A percentile compares a stretch with the other conserved stretches of the same genome.
Evolutionary conservation across 2,888 invertebrate species (phyloP).

Genomic region (Sinotaia quadrata): DNA sequence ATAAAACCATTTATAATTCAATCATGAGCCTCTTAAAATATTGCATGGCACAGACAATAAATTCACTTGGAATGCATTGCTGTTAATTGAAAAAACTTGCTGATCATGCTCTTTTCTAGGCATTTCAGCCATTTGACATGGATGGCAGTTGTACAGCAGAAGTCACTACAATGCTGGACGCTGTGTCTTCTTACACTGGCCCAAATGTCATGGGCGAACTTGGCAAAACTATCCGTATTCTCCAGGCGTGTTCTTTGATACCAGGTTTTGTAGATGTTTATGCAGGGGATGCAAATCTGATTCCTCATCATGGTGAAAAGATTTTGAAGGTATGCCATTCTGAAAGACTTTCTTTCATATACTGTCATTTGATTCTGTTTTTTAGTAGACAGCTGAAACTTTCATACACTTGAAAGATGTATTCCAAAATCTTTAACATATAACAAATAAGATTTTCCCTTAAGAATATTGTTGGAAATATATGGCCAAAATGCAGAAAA

Average conservation of each 20-base stretch:
- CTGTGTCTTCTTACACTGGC: slow-evolving; percentile 57
- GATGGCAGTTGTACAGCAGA: slow-evolving; percentile 70
- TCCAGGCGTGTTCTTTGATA: slow-evolving; percentile 68
- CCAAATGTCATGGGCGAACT: slow-evolving; percentile 64
- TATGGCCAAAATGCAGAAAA: too few species aligned
- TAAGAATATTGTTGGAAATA: too few species aligned
- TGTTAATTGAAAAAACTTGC: too few species aligned
- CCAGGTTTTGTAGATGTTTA: slow-evolving; percentile 71
- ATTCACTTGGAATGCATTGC: too few species aligned
- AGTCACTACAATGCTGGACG: slow-evolving; percentile 62
- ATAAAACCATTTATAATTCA: too few species aligned
- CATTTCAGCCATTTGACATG: slow-evolving; percentile 68
- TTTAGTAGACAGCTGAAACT: too few species aligned
- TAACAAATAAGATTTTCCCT: too few species aligned
- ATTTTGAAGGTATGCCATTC: slow-evolving; percentile 60
- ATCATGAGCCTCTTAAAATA: too few species aligned
- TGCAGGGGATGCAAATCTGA: slow-evolving; percentile 62
- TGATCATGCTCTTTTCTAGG: slow-evolving; percentile 46
- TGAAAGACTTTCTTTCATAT: not conserved
- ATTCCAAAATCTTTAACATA: too few species aligned
- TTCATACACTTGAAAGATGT: too few species aligned
- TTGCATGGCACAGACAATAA: too few species aligned
- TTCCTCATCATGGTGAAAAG: slow-evolving; percentile 64
- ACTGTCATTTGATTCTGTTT: not conserved
- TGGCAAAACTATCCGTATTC: slow-evolving; percentile 64